Evolutionary conservation across 2,113 vertebrate genomes (phyloP).

Genomic region (Mellivora capensis): DNA sequence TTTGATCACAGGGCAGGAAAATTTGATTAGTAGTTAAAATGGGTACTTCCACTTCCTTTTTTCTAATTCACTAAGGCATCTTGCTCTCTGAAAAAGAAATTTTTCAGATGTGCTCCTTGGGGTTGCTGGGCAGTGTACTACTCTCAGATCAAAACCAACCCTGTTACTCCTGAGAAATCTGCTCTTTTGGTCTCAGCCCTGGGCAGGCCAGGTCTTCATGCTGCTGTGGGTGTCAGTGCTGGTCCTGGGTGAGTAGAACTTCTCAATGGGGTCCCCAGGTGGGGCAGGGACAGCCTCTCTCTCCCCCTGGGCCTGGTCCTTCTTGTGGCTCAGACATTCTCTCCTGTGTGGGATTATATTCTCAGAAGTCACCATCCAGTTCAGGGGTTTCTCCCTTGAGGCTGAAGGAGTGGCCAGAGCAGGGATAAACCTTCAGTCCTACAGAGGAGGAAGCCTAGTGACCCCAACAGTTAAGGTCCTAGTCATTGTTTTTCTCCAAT

Average conservation of each 20-base stretch:
- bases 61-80: not conserved
- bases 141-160: not conserved
- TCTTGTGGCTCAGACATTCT: not conserved
- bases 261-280: not conserved
- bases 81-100: not conserved
- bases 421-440: not conserved
- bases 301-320: rapidly evolving
- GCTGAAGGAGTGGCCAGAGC: not conserved
- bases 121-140: not conserved
- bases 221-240: conserved; percentile 33
- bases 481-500: not conserved
- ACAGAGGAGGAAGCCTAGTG: not conserved
- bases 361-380: not conserved
- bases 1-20: conserved; percentile 1
- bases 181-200: not conserved
- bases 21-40: not conserved
- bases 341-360: not conserved
- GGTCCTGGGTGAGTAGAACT: conserved; percentile 52
- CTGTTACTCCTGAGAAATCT: not conserved
- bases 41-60: conserved; percentile 53
- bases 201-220: conserved; percentile 9
- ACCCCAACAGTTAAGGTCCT: not conserved
- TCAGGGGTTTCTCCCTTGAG: not conserved
- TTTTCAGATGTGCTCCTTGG: not conserved
- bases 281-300: not conserved